phyloP scores from a whole-genome alignment of 2,113 vertebrate species.

The Galeopterus variegatus region DNA sequence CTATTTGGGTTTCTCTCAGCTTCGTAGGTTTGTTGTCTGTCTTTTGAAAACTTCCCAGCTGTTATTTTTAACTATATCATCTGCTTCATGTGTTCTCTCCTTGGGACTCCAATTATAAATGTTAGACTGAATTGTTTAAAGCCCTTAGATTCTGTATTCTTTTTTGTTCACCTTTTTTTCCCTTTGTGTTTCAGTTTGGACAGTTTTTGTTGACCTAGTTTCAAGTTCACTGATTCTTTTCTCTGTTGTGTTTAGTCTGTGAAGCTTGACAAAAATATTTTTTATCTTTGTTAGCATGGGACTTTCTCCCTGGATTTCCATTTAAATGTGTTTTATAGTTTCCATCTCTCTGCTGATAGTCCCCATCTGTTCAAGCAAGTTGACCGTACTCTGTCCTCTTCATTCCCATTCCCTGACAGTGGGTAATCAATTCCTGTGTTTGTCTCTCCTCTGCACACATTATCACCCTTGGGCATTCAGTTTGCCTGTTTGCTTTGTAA shows the following conservation, averaged over 20 bases:
- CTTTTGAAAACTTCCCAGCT: neutral
- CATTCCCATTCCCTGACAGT: neutral
- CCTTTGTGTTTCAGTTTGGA: neutral
- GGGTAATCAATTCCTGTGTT: neutral
- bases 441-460: neutral
- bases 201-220: neutral
- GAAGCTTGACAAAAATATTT: neutral
- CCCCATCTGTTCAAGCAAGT: neutral
- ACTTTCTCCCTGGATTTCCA: neutral
- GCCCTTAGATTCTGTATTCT: neutral
- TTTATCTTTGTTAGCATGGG: neutral
- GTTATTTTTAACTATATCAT: neutral
- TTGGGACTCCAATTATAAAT: neutral
- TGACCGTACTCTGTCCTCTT: neutral
- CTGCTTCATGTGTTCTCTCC: neutral
- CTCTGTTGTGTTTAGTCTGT: neutral
- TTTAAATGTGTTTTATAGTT: neutral
- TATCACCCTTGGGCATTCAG: neutral
- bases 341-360: neutral
- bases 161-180: neutral
- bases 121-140: neutral
- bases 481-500: slow-evolving; percentile 4
- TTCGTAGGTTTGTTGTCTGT: neutral
- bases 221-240: neutral
- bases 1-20: slow-evolving; percentile 8